A percentile compares a stretch with the other conserved stretches of the same genome.
Conservation (phyloP, 2,888 invertebrate species). For the Lasioglossum oenotherae region DNA sequence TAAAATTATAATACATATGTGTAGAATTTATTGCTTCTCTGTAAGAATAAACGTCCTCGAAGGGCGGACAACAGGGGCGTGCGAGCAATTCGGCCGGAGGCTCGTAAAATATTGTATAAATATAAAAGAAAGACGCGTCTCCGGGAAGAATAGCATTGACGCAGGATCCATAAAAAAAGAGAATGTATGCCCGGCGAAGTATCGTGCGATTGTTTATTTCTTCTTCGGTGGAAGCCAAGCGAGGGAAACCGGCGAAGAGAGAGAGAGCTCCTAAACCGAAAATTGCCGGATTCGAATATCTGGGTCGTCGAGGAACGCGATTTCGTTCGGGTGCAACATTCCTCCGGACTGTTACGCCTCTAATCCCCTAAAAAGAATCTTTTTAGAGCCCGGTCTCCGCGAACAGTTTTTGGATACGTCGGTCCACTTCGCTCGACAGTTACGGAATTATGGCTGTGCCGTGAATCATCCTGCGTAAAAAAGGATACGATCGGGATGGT, state of each 20-base stretch:
- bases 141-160: background rate
- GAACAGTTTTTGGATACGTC: slow-evolving; percentile 39
- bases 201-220: background rate
- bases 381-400: slow-evolving; percentile 1
- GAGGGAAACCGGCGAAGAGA: background rate
- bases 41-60: background rate
- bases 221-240: background rate
- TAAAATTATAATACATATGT: too few relatives aligned
- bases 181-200: background rate
- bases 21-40: too few relatives aligned
- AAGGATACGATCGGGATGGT: slow-evolving; percentile 34
- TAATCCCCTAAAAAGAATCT: slow-evolving; percentile 18
- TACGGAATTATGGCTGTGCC: slow-evolving; percentile 25
- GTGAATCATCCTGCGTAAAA: slow-evolving; percentile 34
- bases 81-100: background rate
- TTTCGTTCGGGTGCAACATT: background rate
- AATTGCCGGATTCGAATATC: background rate
- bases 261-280: background rate
- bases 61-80: background rate
- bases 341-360: background rate
- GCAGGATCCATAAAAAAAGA: background rate
- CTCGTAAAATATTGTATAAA: background rate
- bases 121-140: background rate
- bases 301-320: background rate
- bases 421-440: slow-evolving; percentile 21